Base-by-base conservation (phyloP, 2,797 vertebrate species). In the Lutjanus argentimaculatus region DNA sequence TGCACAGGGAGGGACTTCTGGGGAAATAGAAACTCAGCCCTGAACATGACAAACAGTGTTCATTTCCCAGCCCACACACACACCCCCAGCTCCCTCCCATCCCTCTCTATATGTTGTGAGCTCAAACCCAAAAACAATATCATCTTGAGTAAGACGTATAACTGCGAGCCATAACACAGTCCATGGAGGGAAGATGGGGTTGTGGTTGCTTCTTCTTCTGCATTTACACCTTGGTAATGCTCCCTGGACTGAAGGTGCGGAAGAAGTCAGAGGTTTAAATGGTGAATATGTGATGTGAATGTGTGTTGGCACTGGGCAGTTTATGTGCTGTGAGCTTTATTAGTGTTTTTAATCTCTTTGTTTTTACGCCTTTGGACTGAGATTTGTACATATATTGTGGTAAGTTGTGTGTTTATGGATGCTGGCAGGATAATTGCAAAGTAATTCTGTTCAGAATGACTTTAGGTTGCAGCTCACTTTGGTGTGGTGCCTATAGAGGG, bases 21-120 rank as follows among this genome's bases (percentile, higher is more conserved):
- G 43, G 89, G 93, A 94, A 94, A 94, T 30, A 75, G 93, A 94
- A 94, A 95, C 92, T 92, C 30, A 89, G 10, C 65, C 22, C 8
- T 57, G n/a, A 30, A 48, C n/a, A 74, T 48, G 42, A 59, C 56
- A 77, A 71, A 55, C 5, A 0, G 14, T 43, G 53, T 17, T 15
- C 4, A 1, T 14, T 12, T 66, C 76, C 61, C 81, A 71, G 15
- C 62, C 67, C 70, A 66, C 79, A 65, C 46, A 25, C 36, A 2
- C 8, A 21, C 13, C 46, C 59, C 46, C 19, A 1, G 45, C 21
- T 49, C 61, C 65, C 70, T 64, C 71, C 61, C 68, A 67, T 17
- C 49, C 19, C 6, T 15, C 13, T 62, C 75, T 83, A 56, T 82
- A 74, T 8, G 74, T 65, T 82, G n/a, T 22, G 25, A 52, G 21